These are phyloP conservation scores for Intoshia linei DNA, from an alignment of 1,140 invertebrate species.

Conservation along the genomic window DNA sequence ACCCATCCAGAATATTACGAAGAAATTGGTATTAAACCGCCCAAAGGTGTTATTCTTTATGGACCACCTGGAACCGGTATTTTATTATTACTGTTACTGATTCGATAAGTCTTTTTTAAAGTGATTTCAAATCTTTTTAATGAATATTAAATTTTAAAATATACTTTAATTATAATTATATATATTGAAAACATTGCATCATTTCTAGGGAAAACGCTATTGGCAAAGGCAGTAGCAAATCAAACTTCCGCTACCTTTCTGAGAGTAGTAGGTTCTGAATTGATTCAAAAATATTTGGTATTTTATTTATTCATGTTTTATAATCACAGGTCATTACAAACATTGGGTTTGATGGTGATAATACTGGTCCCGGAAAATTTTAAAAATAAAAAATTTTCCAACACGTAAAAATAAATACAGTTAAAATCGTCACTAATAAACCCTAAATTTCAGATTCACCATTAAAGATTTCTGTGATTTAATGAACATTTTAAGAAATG, in stretches of 20 bases:
- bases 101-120: neutral
- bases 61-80: conserved; percentile 65
- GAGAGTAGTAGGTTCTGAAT: conserved; percentile 79
- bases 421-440: neutral
- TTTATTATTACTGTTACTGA: neutral
- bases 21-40: conserved; percentile 98
- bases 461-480: too few species aligned
- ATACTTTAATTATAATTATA: too few species aligned
- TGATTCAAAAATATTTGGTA: conserved; percentile 90
- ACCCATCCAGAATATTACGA: conserved; percentile 99
- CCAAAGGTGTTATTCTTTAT: conserved; percentile 93
- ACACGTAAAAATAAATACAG: neutral
- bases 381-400: too few species aligned
- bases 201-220: conserved; percentile 47
- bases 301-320: conserved; percentile 11
- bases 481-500: too few species aligned
- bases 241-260: conserved; percentile 96
- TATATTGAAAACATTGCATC: neutral
- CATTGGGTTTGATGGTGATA: too few species aligned
- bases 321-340: neutral
- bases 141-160: neutral
- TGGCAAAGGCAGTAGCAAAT: conserved; percentile 95
- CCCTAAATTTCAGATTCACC: too few species aligned
- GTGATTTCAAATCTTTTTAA: conserved; percentile 1
- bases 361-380: too few species aligned